These are phyloP conservation scores for Paracentrotus lividus DNA, from an alignment of 53 echinoderm and acorn worm species.

Conservation along the genomic window DNA sequence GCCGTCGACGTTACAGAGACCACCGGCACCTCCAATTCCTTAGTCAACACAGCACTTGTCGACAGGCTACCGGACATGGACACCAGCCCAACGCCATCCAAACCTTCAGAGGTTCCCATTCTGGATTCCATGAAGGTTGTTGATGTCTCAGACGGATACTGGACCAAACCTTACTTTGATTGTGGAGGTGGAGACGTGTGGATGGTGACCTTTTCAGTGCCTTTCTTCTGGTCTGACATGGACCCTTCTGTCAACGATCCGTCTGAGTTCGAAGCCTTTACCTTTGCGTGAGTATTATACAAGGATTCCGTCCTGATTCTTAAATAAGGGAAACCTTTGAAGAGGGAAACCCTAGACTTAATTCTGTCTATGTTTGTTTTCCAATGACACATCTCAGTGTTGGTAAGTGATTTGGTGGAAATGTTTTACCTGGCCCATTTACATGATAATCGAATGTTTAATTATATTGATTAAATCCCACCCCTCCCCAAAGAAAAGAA, in stretches of 20 bases:
- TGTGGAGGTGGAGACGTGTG: slow-evolving; percentile 90
- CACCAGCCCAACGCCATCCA: neutral
- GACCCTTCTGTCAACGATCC: neutral
- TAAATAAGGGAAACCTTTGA: no score
- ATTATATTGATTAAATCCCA: no score
- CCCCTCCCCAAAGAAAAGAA: no score
- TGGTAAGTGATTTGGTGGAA: no score
- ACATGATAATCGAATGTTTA: no score
- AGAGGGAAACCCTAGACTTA: no score
- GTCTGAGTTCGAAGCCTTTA: neutral
- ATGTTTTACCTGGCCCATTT: no score
- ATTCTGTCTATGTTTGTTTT: no score
- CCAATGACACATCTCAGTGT: no score
- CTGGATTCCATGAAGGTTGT: slow-evolving; percentile 46
- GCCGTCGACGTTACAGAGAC: neutral
- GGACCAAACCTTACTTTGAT: slow-evolving; percentile 89
- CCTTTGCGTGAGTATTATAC: slow-evolving; percentile 82
- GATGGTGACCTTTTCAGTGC: slow-evolving; percentile 90
- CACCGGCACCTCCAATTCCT: neutral
- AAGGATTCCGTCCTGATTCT: neutral
- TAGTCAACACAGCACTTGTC: neutral
- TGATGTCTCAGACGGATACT: slow-evolving; percentile 75
- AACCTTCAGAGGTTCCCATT: neutral
- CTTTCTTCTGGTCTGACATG: slow-evolving; percentile 69
- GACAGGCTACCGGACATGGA: neutral